Base-by-base conservation (phyloP, 2,113 vertebrate species). In the Chaetodon trifascialis region DNA sequence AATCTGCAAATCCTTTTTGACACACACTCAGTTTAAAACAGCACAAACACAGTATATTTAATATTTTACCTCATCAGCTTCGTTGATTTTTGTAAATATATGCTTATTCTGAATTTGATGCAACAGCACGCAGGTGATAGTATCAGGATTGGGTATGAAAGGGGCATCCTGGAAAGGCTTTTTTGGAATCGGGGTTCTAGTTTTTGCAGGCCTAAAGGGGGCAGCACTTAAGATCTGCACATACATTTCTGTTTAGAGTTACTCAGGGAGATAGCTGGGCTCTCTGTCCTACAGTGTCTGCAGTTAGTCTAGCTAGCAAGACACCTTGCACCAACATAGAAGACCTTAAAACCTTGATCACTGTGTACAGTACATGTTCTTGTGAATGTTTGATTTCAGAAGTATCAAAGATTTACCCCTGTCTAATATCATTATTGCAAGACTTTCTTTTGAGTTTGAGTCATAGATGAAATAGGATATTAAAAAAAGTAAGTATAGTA, bases 221-320 rank as follows among this genome's bases (percentile, higher is more conserved):
- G 55, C 79, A 86, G 89, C 44, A 44, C 72, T 72, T 42, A 19
- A 76, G 80, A 76, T 81, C 76, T 90, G 91, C 76, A 82, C 84
- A 77, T 67, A 59, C 47, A 64, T 85, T 91, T 89, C 79, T 36
- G 42, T 76, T 82, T 85, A 81, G 86, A 82, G 83, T 93, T 90
- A 90, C 95, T 95, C 94, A 95, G 94, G 95, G 95, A 95, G 94
- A 94, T 94, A 93, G 93, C 93, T 94, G 92, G 93, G 93, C 94
- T 94, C 93, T 94, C 91, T 88, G 93, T 94, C 91, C 90, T 87
- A 73, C 79, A 88, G 86, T 88, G 89, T 93, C 93, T 90, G 90
- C 91, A 91, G 86, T 89, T 88, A 89, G 90, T 90, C 84, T 84
- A 91, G 91, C 85, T 88, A 74, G 78, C 91, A 86, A 78, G 90